phyloP scores from a whole-genome alignment of 2,888 invertebrate species.

The Drosophila setosimentum region DNA sequence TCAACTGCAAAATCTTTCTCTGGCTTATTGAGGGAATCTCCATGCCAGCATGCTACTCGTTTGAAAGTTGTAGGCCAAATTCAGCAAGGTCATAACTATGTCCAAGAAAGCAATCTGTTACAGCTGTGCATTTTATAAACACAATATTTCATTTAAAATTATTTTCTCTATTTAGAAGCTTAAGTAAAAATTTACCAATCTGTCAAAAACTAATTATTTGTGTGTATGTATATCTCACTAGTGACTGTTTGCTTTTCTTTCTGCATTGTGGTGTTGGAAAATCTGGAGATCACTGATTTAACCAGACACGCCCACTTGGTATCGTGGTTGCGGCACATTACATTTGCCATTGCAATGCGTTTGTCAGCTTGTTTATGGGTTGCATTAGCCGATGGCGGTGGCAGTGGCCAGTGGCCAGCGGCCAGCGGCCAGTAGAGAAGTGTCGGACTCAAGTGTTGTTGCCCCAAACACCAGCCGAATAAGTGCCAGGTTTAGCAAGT shows the following conservation, averaged over 20 bases:
- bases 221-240: not conserved
- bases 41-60: no score
- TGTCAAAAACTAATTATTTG: not conserved
- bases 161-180: not conserved
- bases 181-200: not conserved
- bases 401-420: constrained; percentile 12
- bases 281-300: constrained; percentile 30
- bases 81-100: no score
- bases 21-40: not conserved
- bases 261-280: constrained; percentile 12
- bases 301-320: constrained; percentile 30
- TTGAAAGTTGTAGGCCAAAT: no score
- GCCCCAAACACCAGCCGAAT: constrained; percentile 5
- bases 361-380: constrained; percentile 66
- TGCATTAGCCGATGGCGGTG: constrained; percentile 44
- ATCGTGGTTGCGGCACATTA: constrained; percentile 11
- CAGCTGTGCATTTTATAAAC: no score
- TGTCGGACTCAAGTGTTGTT: constrained; percentile 45
- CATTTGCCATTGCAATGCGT: constrained; percentile 53
- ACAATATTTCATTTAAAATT: not conserved
- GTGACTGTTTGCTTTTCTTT: constrained; percentile 1
- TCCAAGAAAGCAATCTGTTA: no score
- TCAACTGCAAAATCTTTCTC: not conserved
- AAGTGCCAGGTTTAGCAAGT: constrained; percentile 19
- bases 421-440: constrained; percentile 13